These are phyloP conservation scores for Lacerta viridis DNA, from an alignment of 2,797 vertebrate genomes.

Conservation along the genomic window DNA sequence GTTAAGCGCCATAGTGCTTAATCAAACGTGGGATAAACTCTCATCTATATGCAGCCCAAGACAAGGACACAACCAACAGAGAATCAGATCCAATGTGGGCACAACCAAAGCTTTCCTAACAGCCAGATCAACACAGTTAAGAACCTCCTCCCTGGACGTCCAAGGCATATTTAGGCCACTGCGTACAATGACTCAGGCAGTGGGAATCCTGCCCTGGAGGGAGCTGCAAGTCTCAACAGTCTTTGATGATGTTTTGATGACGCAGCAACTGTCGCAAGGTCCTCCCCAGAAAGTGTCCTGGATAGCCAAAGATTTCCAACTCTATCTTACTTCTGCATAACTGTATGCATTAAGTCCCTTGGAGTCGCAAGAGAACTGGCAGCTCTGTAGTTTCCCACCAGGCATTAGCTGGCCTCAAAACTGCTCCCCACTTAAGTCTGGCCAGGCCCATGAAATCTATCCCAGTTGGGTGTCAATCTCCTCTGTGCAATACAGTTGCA, in stretches of 20 bases:
- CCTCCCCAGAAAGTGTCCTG: fast-evolving
- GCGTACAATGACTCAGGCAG: not conserved
- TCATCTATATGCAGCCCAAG: not conserved
- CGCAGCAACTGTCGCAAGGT: fast-evolving
- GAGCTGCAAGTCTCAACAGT: fast-evolving
- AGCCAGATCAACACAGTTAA: not conserved
- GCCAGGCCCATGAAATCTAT: not conserved
- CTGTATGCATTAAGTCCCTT: not conserved
- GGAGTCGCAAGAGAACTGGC: not conserved
- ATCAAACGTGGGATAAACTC: not conserved
- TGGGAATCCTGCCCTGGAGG: not conserved
- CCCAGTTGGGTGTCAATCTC: not conserved
- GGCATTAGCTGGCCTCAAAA: conserved; percentile 2
- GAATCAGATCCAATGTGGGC: not conserved
- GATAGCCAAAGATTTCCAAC: too few relatives aligned
- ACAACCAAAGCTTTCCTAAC: not conserved
- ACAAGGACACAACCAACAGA: not conserved
- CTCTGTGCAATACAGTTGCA: not conserved
- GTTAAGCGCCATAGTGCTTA: not conserved
- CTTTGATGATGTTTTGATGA: conserved; percentile 1
- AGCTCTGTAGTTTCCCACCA: not conserved
- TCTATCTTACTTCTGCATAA: too few relatives aligned
- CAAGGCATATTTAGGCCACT: not conserved
- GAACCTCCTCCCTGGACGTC: not conserved
- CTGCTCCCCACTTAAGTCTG: not conserved